These are phyloP conservation scores for Formicarius rufipectus DNA, from an alignment of 2,113 vertebrate species.

Conservation along the genomic window DNA sequence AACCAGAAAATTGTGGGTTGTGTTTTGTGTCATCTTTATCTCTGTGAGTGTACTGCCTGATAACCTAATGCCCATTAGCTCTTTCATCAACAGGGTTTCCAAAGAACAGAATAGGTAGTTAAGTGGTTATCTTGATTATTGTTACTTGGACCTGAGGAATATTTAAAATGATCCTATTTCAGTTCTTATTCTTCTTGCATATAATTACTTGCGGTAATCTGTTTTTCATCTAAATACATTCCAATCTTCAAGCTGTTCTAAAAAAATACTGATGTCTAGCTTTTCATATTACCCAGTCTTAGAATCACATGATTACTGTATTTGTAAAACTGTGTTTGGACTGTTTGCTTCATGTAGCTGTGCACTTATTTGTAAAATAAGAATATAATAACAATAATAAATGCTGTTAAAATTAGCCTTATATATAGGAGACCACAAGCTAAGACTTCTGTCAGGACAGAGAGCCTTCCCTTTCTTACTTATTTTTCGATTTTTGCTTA, in stretches of 20 bases:
- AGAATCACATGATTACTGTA: not conserved
- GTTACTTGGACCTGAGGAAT: not conserved
- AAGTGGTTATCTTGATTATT: not conserved
- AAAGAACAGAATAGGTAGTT: not conserved
- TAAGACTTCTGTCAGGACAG: not conserved
- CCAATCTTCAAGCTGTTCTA: not conserved
- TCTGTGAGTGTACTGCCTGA: not conserved
- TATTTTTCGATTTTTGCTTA: not conserved
- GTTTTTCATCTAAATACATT: not conserved
- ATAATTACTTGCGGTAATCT: not conserved
- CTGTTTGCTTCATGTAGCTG: not conserved
- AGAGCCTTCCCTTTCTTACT: not conserved
- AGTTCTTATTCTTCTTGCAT: not conserved
- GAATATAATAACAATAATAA: too few relatives aligned
- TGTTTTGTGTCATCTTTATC: constrained; percentile 5
- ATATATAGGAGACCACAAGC: not conserved
- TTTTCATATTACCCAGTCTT: not conserved
- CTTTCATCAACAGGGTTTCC: not conserved
- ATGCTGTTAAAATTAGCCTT: not conserved
- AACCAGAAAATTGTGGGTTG: not conserved
- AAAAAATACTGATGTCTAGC: not conserved
- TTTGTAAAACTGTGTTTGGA: not conserved
- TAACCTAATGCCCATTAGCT: not conserved
- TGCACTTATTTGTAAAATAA: not conserved
- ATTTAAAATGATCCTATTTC: not conserved